phyloP scores from a whole-genome alignment of 64 coral and sea anemone species.

The Cladopsammia gracilis region DNA sequence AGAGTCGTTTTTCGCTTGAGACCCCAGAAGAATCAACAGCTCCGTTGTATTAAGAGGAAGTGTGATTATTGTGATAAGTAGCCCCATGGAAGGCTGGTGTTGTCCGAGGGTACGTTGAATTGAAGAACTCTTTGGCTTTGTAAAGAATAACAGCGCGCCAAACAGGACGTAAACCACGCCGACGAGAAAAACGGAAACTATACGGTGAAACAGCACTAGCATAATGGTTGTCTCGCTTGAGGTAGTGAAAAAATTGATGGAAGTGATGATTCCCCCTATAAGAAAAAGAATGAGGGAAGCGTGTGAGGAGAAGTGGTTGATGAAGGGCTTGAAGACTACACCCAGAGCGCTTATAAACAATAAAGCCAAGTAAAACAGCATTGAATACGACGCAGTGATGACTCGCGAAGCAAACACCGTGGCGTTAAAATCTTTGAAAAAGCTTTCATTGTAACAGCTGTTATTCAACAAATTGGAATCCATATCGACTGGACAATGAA shows the following conservation, averaged over 20 bases:
- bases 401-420: slow-evolving; percentile 32
- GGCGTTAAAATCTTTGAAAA: background rate
- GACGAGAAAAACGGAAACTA: slow-evolving; percentile 7
- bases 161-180: slow-evolving; percentile 24
- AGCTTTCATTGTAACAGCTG: background rate
- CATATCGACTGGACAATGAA: too few species aligned
- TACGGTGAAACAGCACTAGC: background rate
- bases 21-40: background rate
- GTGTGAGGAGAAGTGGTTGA: background rate
- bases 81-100: slow-evolving; percentile 31
- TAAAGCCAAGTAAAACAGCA: background rate
- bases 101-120: slow-evolving; percentile 1
- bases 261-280: background rate
- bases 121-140: background rate
- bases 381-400: slow-evolving; percentile 27
- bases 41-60: background rate
- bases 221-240: background rate
- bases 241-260: background rate
- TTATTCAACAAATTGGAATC: too few species aligned
- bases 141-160: slow-evolving; percentile 11
- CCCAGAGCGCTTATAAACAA: background rate
- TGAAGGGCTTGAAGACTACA: background rate
- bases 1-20: background rate
- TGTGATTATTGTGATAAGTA: slow-evolving; percentile 8
- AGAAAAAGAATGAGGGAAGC: slow-evolving; percentile 1